These are phyloP conservation scores for Heliconius erato DNA, from an alignment of 2,888 invertebrate species.

Conservation along the genomic window DNA sequence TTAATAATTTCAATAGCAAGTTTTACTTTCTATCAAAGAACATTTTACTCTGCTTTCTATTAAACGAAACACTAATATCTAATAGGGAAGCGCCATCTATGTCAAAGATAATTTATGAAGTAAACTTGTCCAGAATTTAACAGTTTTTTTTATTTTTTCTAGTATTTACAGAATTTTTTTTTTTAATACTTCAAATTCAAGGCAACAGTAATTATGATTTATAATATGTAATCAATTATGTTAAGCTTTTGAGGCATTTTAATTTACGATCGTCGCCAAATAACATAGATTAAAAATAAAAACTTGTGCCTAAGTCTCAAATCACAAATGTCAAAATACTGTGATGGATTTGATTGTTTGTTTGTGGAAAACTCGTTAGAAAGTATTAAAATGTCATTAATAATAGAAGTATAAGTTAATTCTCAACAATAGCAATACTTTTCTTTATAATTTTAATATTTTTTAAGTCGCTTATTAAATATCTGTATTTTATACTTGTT, in stretches of 20 bases:
- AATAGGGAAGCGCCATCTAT: conserved; percentile 15
- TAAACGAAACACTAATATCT: neutral
- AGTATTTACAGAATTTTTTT: neutral
- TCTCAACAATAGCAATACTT: conserved; percentile 57
- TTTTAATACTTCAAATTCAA: neutral
- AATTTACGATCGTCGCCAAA: neutral
- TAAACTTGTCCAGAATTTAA: neutral
- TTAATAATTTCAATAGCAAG: neutral
- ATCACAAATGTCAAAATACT: conserved; percentile 77
- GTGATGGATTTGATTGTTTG: conserved; percentile 81
- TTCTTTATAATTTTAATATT: conserved; percentile 58
- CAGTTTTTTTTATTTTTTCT: neutral
- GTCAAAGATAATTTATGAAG: neutral
- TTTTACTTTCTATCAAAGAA: neutral
- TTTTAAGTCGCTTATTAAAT: conserved; percentile 68
- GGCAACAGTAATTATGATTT: neutral
- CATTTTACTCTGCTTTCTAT: neutral
- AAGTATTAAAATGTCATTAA: conserved; percentile 70
- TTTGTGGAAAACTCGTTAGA: conserved; percentile 81
- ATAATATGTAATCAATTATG: neutral
- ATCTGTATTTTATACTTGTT: conserved; percentile 77
- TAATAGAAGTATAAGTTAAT: conserved; percentile 61
- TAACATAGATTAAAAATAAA: conserved; percentile 16
- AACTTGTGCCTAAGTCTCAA: conserved; percentile 4
- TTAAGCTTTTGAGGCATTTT: neutral